These are phyloP conservation scores for Scaptomyza hsui DNA, from an alignment of 1,140 invertebrate genomes.

Conservation along the genomic window DNA sequence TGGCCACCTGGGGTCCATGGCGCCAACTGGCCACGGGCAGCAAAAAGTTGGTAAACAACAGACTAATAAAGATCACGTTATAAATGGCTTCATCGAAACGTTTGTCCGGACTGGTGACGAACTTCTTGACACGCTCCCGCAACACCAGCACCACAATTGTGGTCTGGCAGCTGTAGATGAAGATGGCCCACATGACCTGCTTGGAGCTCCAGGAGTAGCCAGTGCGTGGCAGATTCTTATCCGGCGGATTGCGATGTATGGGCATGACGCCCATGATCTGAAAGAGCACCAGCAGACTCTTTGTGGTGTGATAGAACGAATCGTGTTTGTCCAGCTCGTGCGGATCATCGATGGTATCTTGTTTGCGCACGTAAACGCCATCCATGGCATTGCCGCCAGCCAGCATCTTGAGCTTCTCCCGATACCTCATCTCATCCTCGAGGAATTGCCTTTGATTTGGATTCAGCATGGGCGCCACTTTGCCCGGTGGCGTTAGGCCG, in stretches of 20 bases:
- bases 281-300: constrained; percentile 87
- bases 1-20: constrained; percentile 87
- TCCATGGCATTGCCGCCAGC: constrained; percentile 58
- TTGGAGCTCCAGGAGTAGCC: constrained; percentile 86
- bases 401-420: constrained; percentile 72
- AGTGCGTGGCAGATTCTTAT: constrained; percentile 84
- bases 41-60: constrained; percentile 88
- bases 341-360: constrained; percentile 77
- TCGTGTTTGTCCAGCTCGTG: constrained; percentile 86
- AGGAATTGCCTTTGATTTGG: constrained; percentile 82
- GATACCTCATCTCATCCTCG: constrained; percentile 78
- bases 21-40: constrained; percentile 88
- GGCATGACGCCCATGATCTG: constrained; percentile 90
- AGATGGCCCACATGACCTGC: constrained; percentile 86
- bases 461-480: constrained; percentile 77
- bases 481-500: constrained; percentile 65
- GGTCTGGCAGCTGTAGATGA: constrained; percentile 85
- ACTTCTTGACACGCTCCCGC: constrained; percentile 85
- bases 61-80: constrained; percentile 88
- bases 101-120: constrained; percentile 86
- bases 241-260: constrained; percentile 86
- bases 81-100: constrained; percentile 89
- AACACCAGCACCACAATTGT: constrained; percentile 86
- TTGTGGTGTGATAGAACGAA: constrained; percentile 88
- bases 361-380: constrained; percentile 70